Evolutionary conservation across 1,140 invertebrate species (phyloP), one percentile per base, ranked within the genome.

Genomic region (Oreohelix idahoensis): DNA sequence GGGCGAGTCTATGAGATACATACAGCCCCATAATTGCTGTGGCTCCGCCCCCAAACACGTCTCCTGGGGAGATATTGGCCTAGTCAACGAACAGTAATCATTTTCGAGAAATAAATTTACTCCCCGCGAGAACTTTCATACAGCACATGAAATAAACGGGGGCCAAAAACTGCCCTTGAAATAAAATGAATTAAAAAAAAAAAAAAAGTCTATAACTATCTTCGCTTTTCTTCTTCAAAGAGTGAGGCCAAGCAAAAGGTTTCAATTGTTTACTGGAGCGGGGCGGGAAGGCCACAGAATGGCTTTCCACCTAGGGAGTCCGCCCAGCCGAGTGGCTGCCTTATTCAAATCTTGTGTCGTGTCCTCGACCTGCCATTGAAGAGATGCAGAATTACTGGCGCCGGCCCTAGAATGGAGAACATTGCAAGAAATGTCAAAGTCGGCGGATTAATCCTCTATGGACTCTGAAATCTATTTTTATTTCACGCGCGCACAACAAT

Each of bases 21-120:
- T 66, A n/a, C 53, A 58, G 53, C 63, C 63, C 29, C 8, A 10
- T 17, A 66, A 32, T 66, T 29, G 29, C 23, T 35, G 2, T 32
- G 29, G 63, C 63, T 66, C 63, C 63, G n/a, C 63, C 63, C 63
- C 63, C 29, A 58, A 66, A 66, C 63, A 66, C 63, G 63, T 66
- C 63, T 35, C 29, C 63, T 23, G 29, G 29, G 32, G 63, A 32
- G 63, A 66, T n/a, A 66, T 8, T 17, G 5, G 17, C 4, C 63
- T 5, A 10, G n/a, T 2, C 2, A 32, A 32, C 4, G 5, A 66
- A 32, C n/a, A 32, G 32, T 13, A 66, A 29, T 29, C 63, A 66
- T 66, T 66, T 32, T 11, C 63, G 4, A 32, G 63, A 29, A 66
- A 66, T 66, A 66, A 66, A 66, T 66, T 66, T 32, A 66, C 11